These are phyloP conservation scores for Cinara cedri DNA, from an alignment of 2,888 invertebrate genomes.

Conservation along the genomic window DNA sequence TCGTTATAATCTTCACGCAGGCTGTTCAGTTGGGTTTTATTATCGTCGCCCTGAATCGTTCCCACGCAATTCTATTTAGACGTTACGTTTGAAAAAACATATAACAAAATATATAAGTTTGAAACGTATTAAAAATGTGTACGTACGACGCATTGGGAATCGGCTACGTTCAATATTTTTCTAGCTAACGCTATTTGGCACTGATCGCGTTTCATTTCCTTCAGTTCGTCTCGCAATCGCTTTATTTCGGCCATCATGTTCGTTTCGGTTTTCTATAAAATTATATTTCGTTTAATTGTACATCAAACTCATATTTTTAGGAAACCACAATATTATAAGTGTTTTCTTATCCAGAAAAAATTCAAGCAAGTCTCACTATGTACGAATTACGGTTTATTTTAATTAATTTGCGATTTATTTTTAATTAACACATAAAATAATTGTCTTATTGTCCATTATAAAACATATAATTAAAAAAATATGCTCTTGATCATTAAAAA, in stretches of 20 bases:
- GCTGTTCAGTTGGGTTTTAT: not conserved
- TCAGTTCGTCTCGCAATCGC: not conserved
- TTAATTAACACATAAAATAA: too few relatives aligned
- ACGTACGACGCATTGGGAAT: conserved; percentile 6
- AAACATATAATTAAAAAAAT: too few relatives aligned
- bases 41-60: not conserved
- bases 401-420: too few relatives aligned
- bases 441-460: too few relatives aligned
- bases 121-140: not conserved
- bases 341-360: too few relatives aligned
- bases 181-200: conserved; percentile 32
- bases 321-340: too few relatives aligned
- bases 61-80: conserved; percentile 29
- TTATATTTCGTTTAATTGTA: not conserved
- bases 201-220: conserved; percentile 13
- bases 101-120: not conserved
- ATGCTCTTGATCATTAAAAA: too few relatives aligned
- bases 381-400: too few relatives aligned
- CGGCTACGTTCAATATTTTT: conserved; percentile 34
- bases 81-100: not conserved
- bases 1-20: not conserved
- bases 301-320: not conserved
- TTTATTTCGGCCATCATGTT: not conserved
- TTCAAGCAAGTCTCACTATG: too few relatives aligned
- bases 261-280: not conserved